A percentile compares a stretch with the other conserved stretches of the same genome.
phyloP scores from a whole-genome alignment of 2,797 vertebrate genomes.

The Galago senegalensis region DNA sequence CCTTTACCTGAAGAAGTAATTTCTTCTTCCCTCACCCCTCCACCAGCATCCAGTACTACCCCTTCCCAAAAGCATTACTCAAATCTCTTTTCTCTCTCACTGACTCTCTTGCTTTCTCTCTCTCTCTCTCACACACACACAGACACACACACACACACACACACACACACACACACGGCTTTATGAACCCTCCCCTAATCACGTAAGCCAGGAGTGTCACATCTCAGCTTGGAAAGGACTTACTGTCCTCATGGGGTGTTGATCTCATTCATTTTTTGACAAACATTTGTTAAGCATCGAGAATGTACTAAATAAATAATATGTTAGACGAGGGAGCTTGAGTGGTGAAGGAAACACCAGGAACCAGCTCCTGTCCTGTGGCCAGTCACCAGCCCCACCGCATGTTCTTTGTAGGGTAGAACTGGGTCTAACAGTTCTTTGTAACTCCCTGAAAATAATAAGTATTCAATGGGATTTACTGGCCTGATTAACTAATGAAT shows the following conservation, averaged over 20 bases:
- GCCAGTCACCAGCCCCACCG: background rate
- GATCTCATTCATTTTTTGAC: slow-evolving; percentile 33
- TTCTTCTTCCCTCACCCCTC: background rate
- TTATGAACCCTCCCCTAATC: background rate
- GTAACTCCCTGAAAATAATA: background rate
- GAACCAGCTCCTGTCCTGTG: background rate
- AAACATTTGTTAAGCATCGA: slow-evolving; percentile 24
- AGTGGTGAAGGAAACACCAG: background rate
- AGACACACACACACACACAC: background rate
- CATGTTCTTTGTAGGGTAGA: background rate
- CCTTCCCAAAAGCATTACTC: background rate
- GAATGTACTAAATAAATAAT: slow-evolving; percentile 18
- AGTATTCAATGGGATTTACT: background rate
- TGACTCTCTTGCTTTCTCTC: no score
- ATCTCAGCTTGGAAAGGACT: background rate
- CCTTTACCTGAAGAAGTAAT: background rate
- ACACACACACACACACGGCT: background rate
- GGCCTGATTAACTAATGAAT: background rate
- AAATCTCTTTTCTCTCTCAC: background rate
- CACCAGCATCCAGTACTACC: background rate
- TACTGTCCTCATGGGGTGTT: background rate
- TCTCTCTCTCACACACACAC: no score
- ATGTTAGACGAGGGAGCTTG: background rate
- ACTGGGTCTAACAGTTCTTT: background rate
- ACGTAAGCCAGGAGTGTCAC: background rate